Percentiles rank a stretch among this genome's conserved stretches.
These are phyloP conservation scores for Loris lydekkerianus DNA, from an alignment of 2,797 vertebrate genomes.

Conservation along the genomic window DNA sequence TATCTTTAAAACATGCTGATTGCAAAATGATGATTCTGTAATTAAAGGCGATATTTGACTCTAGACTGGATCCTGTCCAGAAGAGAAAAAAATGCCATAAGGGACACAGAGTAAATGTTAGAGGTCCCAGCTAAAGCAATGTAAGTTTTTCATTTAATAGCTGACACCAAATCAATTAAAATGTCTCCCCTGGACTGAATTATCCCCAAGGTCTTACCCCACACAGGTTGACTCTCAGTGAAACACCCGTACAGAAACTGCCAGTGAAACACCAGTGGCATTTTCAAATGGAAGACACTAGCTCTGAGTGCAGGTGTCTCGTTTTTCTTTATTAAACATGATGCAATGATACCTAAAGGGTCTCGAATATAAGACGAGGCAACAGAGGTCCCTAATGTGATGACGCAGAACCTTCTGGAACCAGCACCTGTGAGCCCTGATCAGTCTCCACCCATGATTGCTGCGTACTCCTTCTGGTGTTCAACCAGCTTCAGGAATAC, in stretches of 20 bases:
- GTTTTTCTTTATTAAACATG: slow-evolving; percentile 75
- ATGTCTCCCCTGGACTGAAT: not conserved
- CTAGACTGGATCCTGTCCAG: not conserved
- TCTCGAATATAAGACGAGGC: not conserved
- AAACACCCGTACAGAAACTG: not conserved
- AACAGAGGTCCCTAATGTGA: not conserved
- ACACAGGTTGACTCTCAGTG: not conserved
- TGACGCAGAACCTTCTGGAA: not conserved
- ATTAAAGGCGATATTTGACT: not conserved
- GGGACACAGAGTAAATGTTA: not conserved
- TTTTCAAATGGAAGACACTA: slow-evolving; percentile 39
- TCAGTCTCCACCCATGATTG: slow-evolving; percentile 91
- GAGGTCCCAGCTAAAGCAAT: not conserved
- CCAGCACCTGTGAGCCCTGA: not conserved
- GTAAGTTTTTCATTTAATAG: not conserved
- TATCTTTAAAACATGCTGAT: slow-evolving; percentile 51
- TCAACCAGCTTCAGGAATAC: slow-evolving; percentile 94
- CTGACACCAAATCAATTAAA: not conserved
- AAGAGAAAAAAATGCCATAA: not conserved
- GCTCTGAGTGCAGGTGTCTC: not conserved
- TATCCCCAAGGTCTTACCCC: not conserved
- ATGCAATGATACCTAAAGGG: slow-evolving; percentile 6
- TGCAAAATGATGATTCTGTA: slow-evolving; percentile 46
- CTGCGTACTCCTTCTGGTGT: slow-evolving; percentile 95
- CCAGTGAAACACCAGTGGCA: not conserved